Base-by-base conservation (phyloP, 2,113 vertebrate species). In the Xiphophorus maculatus region DNA sequence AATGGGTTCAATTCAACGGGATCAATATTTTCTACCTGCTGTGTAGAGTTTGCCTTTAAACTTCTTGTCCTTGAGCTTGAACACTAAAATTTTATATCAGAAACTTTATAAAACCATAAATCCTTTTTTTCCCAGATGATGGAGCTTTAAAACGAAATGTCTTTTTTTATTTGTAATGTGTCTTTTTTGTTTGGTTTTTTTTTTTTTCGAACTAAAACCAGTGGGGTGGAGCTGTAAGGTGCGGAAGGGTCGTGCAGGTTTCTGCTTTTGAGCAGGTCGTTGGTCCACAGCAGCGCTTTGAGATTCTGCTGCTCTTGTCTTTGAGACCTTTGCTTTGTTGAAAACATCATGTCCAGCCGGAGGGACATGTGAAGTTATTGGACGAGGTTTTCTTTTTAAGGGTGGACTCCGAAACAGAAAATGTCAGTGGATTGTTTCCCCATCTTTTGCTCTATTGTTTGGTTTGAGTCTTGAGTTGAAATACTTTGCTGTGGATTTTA, bases 401-500 rank as follows among this genome's bases (percentile, higher is more conserved):
- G 62, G 74, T 79, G 76, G 70, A 54, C 13, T n/a, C 67, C 54
- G 28, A 51, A 80, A 71, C 48, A 0, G 29, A 80, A 27, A 58
- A 71, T 81, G 25, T 79, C 73, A 14, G 4, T 35, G 22, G 13
- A 35, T 76, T 76, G 75, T 60, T 35, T 30, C 12, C 7, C 51
- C 29, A 35, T 44, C 44, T 81, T 63, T 85, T 81, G 76, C 66
- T 84, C 76, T 89, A 71, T 66, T 78, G 48, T 80, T 85, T 81
- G 63, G 66, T 87, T 82, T 87, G 29, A 84, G 66, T 87, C 74
- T 72, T n/a, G 76, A 84, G 83, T 90, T 11, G 74, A 82, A 71
- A 66, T 73, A 86, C 69, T 80, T 93, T 92, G 89, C 91, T 84
- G 89, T 92, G 89, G 78, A 89, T 74, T 80, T 63, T 19, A 48